Conservation (phyloP, 2,113 vertebrate genomes). For the Cnemophilus loriae region DNA sequence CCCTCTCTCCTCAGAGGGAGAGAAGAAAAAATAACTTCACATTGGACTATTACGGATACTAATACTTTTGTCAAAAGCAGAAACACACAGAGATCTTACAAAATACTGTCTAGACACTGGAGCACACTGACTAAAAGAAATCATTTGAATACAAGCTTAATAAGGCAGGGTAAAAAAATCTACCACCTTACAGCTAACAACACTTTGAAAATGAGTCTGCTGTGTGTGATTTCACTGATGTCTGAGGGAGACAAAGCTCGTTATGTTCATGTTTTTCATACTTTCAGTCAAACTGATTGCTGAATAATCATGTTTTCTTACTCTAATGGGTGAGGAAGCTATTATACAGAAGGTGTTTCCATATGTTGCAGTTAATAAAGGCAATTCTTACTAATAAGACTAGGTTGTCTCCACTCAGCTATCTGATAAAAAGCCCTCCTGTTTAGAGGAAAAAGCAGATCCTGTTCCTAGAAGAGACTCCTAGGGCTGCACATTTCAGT, state of each 20-base stretch:
- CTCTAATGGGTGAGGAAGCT: conserved; percentile 20
- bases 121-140: conserved; percentile 20
- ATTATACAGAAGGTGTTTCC: conserved; percentile 43
- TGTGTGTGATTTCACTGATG: conserved; percentile 17
- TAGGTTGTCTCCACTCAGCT: neutral
- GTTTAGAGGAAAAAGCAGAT: neutral
- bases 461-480: neutral
- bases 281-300: conserved; percentile 21
- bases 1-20: neutral
- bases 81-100: conserved; percentile 24
- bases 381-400: conserved; percentile 26
- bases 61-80: conserved; percentile 29
- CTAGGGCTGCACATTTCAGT: neutral
- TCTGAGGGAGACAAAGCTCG: conserved; percentile 20
- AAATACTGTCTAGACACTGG: conserved; percentile 12
- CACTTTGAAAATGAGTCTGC: conserved; percentile 41
- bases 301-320: conserved; percentile 45
- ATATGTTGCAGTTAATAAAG: conserved; percentile 27
- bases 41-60: neutral
- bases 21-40: conserved; percentile 1
- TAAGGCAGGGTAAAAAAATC: conserved; percentile 43
- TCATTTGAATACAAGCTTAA: neutral
- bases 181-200: conserved; percentile 18
- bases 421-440: conserved; percentile 1
- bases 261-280: conserved; percentile 32